Conservation (phyloP, 2,113 vertebrate genomes). For the Chrysochloris asiatica region DNA sequence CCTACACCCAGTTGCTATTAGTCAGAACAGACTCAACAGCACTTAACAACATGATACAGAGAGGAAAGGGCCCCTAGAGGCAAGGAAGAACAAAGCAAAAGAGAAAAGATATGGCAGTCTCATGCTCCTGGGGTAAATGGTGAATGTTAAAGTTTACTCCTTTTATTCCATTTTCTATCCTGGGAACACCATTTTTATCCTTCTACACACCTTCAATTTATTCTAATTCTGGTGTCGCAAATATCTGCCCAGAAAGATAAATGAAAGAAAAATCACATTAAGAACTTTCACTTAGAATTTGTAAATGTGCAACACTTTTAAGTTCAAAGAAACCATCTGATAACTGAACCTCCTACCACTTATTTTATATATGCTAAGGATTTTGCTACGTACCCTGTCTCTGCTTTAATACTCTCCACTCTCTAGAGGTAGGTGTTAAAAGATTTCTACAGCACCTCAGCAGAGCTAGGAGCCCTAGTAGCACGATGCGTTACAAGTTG, state of each 20-base stretch:
- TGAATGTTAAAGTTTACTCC: background rate
- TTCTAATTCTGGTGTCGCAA: background rate
- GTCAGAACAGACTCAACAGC: too few relatives aligned
- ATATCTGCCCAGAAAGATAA: slow-evolving; percentile 16
- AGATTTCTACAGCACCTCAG: background rate
- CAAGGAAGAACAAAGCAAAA: background rate
- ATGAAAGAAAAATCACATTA: background rate
- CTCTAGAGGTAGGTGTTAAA: background rate
- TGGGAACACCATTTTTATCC: background rate
- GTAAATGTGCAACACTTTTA: slow-evolving; percentile 14
- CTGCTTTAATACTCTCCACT: background rate
- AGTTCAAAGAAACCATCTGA: slow-evolving; percentile 18
- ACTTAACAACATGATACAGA: too few relatives aligned
- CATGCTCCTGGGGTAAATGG: background rate
- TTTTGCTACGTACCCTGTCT: background rate
- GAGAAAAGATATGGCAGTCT: background rate
- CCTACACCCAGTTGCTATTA: too few relatives aligned
- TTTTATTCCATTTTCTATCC: slow-evolving; percentile 45
- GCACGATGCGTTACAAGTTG: too few relatives aligned
- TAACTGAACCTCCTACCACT: background rate
- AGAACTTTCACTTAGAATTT: slow-evolving; percentile 28
- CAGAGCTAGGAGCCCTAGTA: too few relatives aligned
- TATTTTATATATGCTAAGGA: background rate
- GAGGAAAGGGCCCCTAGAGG: too few relatives aligned
- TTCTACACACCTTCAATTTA: background rate